Conservation (phyloP, 2,888 invertebrate genomes). For the Myathropa florea region DNA sequence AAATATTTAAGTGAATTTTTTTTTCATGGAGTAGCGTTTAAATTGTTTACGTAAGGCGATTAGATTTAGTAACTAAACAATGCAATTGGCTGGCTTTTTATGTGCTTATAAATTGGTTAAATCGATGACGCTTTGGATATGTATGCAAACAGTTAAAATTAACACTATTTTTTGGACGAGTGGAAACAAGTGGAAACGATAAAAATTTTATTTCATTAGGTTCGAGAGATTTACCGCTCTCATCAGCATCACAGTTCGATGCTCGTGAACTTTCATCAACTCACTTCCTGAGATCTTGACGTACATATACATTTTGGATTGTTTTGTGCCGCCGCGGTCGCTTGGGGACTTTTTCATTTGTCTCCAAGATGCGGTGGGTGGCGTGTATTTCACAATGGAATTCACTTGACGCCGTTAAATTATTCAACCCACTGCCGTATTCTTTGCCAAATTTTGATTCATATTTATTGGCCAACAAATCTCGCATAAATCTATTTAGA, state of each 20-base stretch:
- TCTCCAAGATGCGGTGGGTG: neutral
- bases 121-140: neutral
- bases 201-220: neutral
- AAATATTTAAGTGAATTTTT: neutral
- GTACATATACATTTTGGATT: neutral
- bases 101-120: conserved; percentile 27
- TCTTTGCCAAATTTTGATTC: neutral
- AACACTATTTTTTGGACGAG: neutral
- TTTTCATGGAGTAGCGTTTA: neutral
- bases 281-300: neutral
- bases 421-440: neutral
- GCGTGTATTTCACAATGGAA: neutral
- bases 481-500: neutral
- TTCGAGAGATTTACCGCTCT: neutral
- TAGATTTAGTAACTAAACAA: conserved; percentile 34
- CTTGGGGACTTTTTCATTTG: neutral
- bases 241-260: too few species aligned
- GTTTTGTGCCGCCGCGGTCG: neutral
- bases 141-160: neutral
- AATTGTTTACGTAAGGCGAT: conserved; percentile 47
- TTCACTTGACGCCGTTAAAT: neutral
- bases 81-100: conserved; percentile 30
- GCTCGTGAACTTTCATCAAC: neutral
- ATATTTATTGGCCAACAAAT: neutral
- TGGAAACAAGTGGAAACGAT: neutral